phyloP scores from a whole-genome alignment of 2,113 vertebrate genomes.

The Paramisgurnus dabryanus region DNA sequence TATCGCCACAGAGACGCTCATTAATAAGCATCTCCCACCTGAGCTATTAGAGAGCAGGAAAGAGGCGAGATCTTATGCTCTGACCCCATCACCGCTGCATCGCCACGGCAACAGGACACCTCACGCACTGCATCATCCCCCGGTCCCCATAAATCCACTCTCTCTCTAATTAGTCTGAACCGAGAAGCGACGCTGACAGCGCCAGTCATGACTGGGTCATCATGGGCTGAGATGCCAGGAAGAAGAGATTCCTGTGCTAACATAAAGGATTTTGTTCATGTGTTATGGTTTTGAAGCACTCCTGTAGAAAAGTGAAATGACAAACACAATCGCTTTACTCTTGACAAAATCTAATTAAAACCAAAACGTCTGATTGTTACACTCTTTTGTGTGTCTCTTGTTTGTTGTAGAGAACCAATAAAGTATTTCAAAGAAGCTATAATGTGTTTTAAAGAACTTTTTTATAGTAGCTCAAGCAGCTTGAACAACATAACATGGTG shows the following conservation, averaged over 20 bases:
- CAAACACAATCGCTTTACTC: no score
- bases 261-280: neutral
- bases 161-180: conserved; percentile 49
- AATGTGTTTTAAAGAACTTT: no score
- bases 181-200: conserved; percentile 27
- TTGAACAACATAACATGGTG: no score
- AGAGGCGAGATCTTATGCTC: conserved; percentile 44
- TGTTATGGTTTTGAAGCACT: no score
- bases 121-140: conserved; percentile 53
- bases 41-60: conserved; percentile 59
- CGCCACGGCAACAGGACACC: conserved; percentile 43
- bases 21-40: conserved; percentile 74
- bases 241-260: neutral
- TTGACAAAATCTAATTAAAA: no score
- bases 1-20: conserved; percentile 71
- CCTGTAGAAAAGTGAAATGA: no score
- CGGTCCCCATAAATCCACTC: conserved; percentile 39
- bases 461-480: no score
- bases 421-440: no score
- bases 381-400: no score
- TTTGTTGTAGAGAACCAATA: no score
- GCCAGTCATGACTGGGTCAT: conserved; percentile 8
- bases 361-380: no score
- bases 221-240: neutral
- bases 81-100: conserved; percentile 46